Percentiles rank a stretch among this genome's conserved stretches.
Conservation (phyloP, 2,797 vertebrate genomes). For the Gephyroberyx darwinii region DNA sequence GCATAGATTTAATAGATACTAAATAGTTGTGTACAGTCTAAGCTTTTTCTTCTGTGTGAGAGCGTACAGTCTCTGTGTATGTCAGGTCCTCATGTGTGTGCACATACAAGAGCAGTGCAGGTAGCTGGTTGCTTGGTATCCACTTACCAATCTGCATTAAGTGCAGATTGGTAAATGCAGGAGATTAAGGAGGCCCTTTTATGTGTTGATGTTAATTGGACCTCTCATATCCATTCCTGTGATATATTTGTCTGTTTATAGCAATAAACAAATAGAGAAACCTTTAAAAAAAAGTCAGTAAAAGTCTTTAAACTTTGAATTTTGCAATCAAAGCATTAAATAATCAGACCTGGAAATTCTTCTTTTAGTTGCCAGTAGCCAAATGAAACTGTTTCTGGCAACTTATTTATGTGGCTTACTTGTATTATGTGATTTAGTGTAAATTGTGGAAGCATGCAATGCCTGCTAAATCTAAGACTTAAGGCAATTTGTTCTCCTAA, state of each 20-base stretch:
- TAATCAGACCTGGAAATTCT: not conserved
- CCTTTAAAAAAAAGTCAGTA: not conserved
- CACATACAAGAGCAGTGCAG: not conserved
- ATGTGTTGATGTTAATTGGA: not conserved
- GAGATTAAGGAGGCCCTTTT: not conserved
- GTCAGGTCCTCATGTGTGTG: slow-evolving; percentile 2
- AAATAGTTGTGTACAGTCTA: not conserved
- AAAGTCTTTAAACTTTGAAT: slow-evolving; percentile 1
- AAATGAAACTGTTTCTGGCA: slow-evolving; percentile 18
- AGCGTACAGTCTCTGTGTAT: not conserved
- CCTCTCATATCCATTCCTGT: not conserved
- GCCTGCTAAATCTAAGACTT: slow-evolving; percentile 25
- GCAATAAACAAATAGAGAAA: not conserved
- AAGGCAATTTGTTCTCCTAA: slow-evolving; percentile 52
- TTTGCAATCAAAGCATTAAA: slow-evolving; percentile 15
- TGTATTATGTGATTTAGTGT: slow-evolving; percentile 24
- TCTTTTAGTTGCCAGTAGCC: not conserved
- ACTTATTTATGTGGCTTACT: slow-evolving; percentile 16
- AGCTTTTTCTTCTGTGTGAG: too few relatives aligned
- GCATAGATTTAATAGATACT: too few relatives aligned
- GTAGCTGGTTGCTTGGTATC: too few relatives aligned
- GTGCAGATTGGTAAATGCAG: not conserved
- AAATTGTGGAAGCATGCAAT: slow-evolving; percentile 22
- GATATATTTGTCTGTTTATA: slow-evolving; percentile 31
- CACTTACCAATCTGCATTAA: not conserved